Evolutionary conservation across 2,113 vertebrate genomes (phyloP).

Genomic region (Scopus umbretta): DNA sequence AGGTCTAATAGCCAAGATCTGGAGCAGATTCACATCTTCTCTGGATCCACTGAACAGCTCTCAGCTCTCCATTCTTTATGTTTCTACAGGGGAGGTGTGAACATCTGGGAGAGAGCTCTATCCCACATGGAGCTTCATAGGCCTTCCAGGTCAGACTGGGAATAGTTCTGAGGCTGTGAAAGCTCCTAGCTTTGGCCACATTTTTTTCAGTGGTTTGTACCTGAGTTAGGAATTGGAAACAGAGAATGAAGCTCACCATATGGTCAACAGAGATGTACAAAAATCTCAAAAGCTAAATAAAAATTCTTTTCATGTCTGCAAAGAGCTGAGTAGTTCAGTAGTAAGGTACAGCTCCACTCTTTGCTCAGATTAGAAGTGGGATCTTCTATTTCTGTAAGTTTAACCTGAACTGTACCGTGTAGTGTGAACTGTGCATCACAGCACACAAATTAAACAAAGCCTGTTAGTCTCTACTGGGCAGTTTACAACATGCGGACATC

Average conservation of each 20-base stretch:
- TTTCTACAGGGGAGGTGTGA: neutral
- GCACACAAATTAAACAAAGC: neutral
- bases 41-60: neutral
- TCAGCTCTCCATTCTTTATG: neutral
- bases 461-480: neutral
- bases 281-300: neutral
- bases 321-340: neutral
- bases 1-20: neutral
- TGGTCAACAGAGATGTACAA: neutral
- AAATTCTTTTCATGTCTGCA: neutral
- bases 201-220: neutral
- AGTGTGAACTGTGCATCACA: neutral
- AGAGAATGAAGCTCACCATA: neutral
- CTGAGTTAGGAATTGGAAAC: neutral
- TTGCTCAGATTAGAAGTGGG: neutral
- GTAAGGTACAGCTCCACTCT: neutral
- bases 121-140: neutral
- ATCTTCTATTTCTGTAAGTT: neutral
- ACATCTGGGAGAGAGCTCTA: neutral
- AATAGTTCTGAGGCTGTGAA: neutral
- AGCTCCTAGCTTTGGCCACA: neutral
- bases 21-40: neutral
- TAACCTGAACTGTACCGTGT: neutral
- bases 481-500: neutral
- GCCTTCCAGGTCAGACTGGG: neutral